Evolutionary conservation across 2,797 vertebrate genomes (phyloP).

Genomic region (Myotis pilosus): DNA sequence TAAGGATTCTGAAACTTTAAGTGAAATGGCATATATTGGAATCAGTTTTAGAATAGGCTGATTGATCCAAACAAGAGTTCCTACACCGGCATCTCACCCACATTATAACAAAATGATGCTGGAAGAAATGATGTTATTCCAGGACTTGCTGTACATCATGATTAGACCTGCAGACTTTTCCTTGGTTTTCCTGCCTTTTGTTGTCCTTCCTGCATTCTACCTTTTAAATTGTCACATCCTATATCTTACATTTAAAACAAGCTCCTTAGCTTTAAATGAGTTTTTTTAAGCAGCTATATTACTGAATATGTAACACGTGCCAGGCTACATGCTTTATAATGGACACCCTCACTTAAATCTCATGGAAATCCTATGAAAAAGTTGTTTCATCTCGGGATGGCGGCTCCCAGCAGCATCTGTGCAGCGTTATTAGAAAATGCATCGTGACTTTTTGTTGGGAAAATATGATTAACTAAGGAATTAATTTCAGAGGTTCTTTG

Average conservation of each 20-base stretch:
- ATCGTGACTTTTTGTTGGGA: background rate
- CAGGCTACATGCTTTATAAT: background rate
- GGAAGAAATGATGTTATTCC: background rate
- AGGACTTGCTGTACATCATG: background rate
- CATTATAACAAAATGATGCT: background rate
- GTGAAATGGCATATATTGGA: background rate
- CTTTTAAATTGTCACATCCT: conserved; percentile 28
- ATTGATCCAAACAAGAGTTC: background rate
- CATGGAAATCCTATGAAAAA: background rate
- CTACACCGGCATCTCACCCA: background rate
- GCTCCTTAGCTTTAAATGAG: background rate
- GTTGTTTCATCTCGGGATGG: background rate
- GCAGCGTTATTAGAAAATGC: background rate
- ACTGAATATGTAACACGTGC: background rate
- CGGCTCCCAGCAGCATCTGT: background rate
- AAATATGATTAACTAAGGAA: background rate
- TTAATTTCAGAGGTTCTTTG: background rate
- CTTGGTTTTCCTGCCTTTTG: background rate
- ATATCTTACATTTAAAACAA: conserved; percentile 20
- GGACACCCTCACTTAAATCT: background rate
- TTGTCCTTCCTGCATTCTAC: background rate
- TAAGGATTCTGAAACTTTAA: background rate
- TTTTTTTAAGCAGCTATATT: conserved; percentile 6
- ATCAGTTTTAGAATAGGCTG: background rate
- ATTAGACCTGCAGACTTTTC: background rate